phyloP scores from a whole-genome alignment of 2,888 invertebrate genomes.

The Acanthopleura granulata region DNA sequence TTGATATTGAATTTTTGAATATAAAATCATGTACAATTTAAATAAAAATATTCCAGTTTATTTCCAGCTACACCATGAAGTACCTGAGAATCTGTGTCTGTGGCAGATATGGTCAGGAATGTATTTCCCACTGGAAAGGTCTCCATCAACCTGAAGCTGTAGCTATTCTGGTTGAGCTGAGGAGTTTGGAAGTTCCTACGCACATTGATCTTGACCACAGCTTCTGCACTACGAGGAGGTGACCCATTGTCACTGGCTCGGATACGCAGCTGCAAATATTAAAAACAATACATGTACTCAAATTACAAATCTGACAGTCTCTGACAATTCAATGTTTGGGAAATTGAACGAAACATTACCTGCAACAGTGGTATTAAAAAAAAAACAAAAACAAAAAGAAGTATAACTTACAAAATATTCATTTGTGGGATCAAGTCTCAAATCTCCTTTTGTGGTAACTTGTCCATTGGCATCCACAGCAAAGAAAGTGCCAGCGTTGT shows the following conservation, averaged over 20 bases:
- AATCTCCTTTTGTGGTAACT: neutral
- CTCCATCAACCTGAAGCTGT: conserved; percentile 37
- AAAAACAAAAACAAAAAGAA: neutral
- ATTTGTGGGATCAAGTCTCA: neutral
- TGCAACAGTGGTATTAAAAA: neutral
- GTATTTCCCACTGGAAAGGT: conserved; percentile 29
- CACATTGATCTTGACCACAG: conserved; percentile 51
- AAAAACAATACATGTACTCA: neutral
- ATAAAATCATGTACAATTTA: no score
- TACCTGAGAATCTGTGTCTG: conserved; percentile 45
- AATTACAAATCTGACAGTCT: no score
- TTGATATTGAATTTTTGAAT: no score
- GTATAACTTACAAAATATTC: neutral
- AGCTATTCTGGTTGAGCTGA: conserved; percentile 31
- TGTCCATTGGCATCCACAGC: conserved; percentile 27
- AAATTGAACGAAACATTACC: no score
- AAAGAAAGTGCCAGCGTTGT: conserved; percentile 52
- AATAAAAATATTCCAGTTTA: no score
- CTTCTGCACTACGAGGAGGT: conserved; percentile 42
- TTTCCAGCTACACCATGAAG: neutral
- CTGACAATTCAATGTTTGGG: no score
- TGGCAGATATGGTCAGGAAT: conserved; percentile 41
- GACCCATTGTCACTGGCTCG: conserved; percentile 57
- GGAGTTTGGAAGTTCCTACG: conserved; percentile 55
- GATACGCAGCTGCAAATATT: conserved; percentile 47